phyloP scores from a whole-genome alignment of 2,888 invertebrate species.

The Apocheima hispidaria region DNA sequence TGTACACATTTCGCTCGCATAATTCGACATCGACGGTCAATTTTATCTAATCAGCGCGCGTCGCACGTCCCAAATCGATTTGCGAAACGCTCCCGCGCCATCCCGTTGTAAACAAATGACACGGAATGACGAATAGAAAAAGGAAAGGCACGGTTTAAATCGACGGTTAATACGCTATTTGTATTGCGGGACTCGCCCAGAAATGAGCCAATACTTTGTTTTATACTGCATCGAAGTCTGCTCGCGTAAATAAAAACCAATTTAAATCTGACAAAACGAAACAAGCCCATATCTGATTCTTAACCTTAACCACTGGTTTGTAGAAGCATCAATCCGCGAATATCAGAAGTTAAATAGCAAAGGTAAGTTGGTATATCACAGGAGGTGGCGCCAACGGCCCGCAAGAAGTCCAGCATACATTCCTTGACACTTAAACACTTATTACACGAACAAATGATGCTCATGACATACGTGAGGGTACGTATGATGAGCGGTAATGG shows the following conservation, averaged over 20 bases:
- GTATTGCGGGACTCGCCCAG: constrained; percentile 68
- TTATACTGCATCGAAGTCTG: constrained; percentile 63
- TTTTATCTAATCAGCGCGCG: constrained; percentile 55
- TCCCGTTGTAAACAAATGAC: constrained; percentile 74
- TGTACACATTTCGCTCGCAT: constrained; percentile 12
- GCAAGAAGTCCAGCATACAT: constrained; percentile 61
- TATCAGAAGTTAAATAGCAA: constrained; percentile 25
- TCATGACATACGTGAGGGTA: constrained; percentile 51
- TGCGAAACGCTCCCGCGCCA: constrained; percentile 67
- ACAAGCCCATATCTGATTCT: not conserved
- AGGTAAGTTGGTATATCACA: constrained; percentile 51
- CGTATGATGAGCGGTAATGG: constrained; percentile 42
- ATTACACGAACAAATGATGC: constrained; percentile 56
- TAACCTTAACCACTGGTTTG: constrained; percentile 31
- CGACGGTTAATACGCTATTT: constrained; percentile 71
- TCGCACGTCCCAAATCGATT: constrained; percentile 71
- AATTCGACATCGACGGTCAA: constrained; percentile 47
- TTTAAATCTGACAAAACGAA: constrained; percentile 34
- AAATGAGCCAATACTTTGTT: constrained; percentile 73
- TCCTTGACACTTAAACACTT: constrained; percentile 57
- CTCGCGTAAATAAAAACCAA: constrained; percentile 63
- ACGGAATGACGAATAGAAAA: constrained; percentile 80
- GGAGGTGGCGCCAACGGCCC: constrained; percentile 72
- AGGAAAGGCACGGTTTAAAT: constrained; percentile 76
- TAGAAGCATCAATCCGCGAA: constrained; percentile 34